phyloP scores from a whole-genome alignment of 2,888 invertebrate species.

The Chaetogeoica ovagalla region DNA sequence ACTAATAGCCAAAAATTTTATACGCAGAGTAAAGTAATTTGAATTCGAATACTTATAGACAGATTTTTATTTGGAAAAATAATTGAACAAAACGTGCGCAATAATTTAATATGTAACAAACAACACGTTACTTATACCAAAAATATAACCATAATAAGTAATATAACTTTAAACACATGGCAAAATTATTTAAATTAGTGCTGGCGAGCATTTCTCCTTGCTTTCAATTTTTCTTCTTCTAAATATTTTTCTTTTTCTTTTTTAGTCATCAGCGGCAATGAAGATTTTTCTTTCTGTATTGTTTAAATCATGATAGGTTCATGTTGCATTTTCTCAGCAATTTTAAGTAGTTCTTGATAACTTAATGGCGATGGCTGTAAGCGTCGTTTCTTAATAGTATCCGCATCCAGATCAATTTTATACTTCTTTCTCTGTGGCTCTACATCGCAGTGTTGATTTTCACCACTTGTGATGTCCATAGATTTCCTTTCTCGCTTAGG shows the following conservation, averaged over 20 bases:
- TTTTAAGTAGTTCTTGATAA: conserved; percentile 75
- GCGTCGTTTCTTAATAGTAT: conserved; percentile 65
- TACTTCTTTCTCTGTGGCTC: conserved; percentile 60
- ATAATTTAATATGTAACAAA: too few species aligned
- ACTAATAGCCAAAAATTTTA: too few species aligned
- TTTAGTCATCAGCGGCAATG: conserved; percentile 76
- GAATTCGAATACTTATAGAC: too few species aligned
- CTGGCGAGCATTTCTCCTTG: conserved; percentile 44
- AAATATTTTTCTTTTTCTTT: conserved; percentile 76
- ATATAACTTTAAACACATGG: background rate
- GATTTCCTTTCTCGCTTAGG: conserved; percentile 68
- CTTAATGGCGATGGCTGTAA: conserved; percentile 74
- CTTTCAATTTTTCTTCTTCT: conserved; percentile 67
- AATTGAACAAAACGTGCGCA: too few species aligned
- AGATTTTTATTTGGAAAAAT: too few species aligned
- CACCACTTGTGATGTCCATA: conserved; percentile 57
- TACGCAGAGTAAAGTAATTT: too few species aligned
- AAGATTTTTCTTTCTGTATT: conserved; percentile 64
- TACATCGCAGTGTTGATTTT: conserved; percentile 57
- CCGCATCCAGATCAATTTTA: conserved; percentile 59
- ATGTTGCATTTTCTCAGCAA: conserved; percentile 81
- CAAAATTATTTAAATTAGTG: background rate
- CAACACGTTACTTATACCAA: background rate
- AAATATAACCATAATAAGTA: too few species aligned
- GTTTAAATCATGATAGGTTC: conserved; percentile 72